Base-by-base conservation (phyloP, 37 sponge, comb jelly and placozoan species). In the Mnemiopsis leidyi region DNA sequence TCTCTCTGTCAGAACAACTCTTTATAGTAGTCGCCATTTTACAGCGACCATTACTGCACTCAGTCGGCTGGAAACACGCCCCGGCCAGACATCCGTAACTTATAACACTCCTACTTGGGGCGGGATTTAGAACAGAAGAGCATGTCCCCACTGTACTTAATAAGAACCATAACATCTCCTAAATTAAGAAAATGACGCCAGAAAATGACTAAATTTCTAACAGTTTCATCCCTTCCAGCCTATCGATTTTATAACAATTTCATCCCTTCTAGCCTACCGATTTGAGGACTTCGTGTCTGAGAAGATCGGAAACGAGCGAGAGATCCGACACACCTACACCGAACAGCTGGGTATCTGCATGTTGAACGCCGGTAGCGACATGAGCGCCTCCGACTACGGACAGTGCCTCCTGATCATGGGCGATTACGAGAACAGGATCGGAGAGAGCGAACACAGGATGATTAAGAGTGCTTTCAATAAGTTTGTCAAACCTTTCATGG, bases 281-380 rank as follows among this genome's bases (percentile, higher is more conserved):
- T 71, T 71, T 18, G 75, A 71, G 75, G 75, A 71, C n/a, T 71
- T 71, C 75, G 75, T 71, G n/a, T 23, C 75, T 25, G 75, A 71
- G n/a, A 71, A 71, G 30, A n/a, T 71, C 75, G 75, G 75, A 71
- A 71, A 71, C 75, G 75, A 71, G 7, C 75, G 75, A 23, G 75
- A 71, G 20, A 71, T 71, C 75, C 75, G 75, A 23, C 75, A 71
- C 75, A 71, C 75, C 75, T 71, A 71, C n/a, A 71, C 75, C 75
- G 75, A 71, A 28, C 75, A 71, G 75, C 75, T 71, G 25, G 75
- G 75, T 23, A 71, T 71, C 75, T 71, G 75, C 75, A 71, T 71
- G 75, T 18, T 71, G 75, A 71, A 71, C 75, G 75, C 75, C n/a
- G 75, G 75, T 23, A 29, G 30, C 20, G 75, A 71, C 75, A 71